A percentile compares a stretch with the other conserved stretches of the same genome.
phyloP scores from a whole-genome alignment of 2,797 vertebrate genomes.

The Sylvia borin region DNA sequence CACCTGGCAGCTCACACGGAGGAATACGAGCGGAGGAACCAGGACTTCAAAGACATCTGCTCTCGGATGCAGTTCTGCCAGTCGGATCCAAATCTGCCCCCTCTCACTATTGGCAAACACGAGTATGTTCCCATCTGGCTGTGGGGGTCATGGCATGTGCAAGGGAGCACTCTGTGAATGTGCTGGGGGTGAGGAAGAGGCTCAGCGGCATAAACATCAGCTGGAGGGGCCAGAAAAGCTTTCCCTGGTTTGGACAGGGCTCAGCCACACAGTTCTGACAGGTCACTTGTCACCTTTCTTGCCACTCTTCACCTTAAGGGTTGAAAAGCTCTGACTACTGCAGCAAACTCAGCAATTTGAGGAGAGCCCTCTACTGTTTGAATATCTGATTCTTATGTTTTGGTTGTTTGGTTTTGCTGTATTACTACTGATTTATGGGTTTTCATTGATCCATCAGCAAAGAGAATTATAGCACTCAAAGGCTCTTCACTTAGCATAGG shows the following conservation, averaged over 20 bases:
- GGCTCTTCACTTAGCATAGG: no score
- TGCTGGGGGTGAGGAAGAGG: neutral
- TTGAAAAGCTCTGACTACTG: no score
- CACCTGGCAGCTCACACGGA: conserved; percentile 93
- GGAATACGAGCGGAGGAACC: conserved; percentile 93
- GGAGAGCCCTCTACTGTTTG: no score
- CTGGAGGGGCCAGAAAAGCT: neutral
- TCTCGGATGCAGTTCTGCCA: conserved; percentile 89
- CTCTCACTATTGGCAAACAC: conserved; percentile 89
- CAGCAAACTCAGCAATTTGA: no score
- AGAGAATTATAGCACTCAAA: no score
- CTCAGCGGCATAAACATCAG: accelerated
- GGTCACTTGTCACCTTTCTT: neutral
- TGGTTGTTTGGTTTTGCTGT: no score
- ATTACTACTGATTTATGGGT: no score
- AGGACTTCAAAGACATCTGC: conserved; percentile 96
- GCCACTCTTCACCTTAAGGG: no score
- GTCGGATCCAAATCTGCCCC: conserved; percentile 77
- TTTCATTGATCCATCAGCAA: no score
- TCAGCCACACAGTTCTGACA: neutral
- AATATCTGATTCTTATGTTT: no score
- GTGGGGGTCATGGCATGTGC: neutral
- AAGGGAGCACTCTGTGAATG: neutral
- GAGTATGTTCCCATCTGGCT: conserved; percentile 76
- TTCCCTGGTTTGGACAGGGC: neutral